Conservation (phyloP, 2,797 vertebrate genomes). For the Phrynocephalus guinanensis region DNA sequence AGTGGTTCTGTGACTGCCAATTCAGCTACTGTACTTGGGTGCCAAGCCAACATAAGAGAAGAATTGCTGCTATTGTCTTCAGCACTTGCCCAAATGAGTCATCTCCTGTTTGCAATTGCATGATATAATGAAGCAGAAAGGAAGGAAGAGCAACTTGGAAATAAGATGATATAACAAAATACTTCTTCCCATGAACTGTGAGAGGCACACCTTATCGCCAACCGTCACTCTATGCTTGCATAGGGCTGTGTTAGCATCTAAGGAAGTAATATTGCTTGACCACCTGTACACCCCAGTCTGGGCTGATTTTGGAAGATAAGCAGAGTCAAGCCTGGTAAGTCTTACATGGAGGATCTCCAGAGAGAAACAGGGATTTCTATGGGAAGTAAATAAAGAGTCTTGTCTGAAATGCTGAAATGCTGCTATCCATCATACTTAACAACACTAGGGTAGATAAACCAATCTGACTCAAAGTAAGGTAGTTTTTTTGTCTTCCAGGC, state of each 20-base stretch:
- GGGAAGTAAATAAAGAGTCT: no score
- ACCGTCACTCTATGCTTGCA: background rate
- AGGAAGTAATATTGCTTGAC: background rate
- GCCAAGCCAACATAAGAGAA: conserved; percentile 31
- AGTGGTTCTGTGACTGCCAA: conserved; percentile 16
- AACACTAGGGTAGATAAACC: no score
- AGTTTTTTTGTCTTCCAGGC: no score
- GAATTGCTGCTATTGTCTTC: conserved; percentile 5
- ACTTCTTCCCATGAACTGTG: background rate
- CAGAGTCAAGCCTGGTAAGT: no score
- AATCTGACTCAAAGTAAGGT: no score
- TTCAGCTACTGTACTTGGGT: background rate
- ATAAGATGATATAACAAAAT: background rate
- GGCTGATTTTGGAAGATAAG: no score
- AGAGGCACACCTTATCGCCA: background rate
- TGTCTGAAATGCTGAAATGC: no score
- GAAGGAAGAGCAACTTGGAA: conserved; percentile 8
- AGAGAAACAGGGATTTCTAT: no score
- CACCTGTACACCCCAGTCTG: no score
- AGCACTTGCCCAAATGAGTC: conserved; percentile 26
- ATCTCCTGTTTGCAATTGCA: conserved; percentile 25
- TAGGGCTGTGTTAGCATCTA: background rate
- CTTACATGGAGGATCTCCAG: no score
- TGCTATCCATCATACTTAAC: no score
- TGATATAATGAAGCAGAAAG: conserved; percentile 10